Conservation (phyloP, 2,888 invertebrate genomes). For the Perizoma affinitatum region DNA sequence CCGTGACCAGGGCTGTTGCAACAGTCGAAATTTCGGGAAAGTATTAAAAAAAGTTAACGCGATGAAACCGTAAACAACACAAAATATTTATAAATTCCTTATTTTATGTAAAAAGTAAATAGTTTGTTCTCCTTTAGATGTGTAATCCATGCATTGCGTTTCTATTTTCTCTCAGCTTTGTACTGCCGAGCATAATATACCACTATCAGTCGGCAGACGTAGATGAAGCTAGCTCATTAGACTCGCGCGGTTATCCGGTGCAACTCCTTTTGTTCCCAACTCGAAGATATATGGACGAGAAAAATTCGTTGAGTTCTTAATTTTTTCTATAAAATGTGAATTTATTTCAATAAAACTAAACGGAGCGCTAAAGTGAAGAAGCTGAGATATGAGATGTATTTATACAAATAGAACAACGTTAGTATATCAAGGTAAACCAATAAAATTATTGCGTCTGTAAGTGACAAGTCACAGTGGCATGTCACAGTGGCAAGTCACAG, state of each 20-base stretch:
- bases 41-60: too few relatives aligned
- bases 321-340: constrained; percentile 23
- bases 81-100: too few relatives aligned
- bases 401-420: too few relatives aligned
- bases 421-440: too few relatives aligned
- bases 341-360: constrained; percentile 23
- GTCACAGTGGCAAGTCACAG: too few relatives aligned
- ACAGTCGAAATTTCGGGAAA: too few relatives aligned
- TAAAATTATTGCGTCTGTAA: too few relatives aligned
- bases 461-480: too few relatives aligned
- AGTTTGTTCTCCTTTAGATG: too few relatives aligned
- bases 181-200: constrained; percentile 43
- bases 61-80: too few relatives aligned
- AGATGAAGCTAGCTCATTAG: constrained; percentile 66
- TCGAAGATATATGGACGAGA: constrained; percentile 47
- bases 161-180: constrained; percentile 14
- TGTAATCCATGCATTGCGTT: not conserved
- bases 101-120: too few relatives aligned
- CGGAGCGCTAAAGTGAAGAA: constrained; percentile 1
- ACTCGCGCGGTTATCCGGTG: constrained; percentile 54
- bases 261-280: constrained; percentile 51
- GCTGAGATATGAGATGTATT: not conserved
- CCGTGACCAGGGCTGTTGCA: too few relatives aligned
- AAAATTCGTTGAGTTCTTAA: constrained; percentile 39
- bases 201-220: constrained; percentile 49